These are phyloP conservation scores for Pelodiscus sinensis DNA, from an alignment of 2,113 vertebrate species.

Conservation along the genomic window DNA sequence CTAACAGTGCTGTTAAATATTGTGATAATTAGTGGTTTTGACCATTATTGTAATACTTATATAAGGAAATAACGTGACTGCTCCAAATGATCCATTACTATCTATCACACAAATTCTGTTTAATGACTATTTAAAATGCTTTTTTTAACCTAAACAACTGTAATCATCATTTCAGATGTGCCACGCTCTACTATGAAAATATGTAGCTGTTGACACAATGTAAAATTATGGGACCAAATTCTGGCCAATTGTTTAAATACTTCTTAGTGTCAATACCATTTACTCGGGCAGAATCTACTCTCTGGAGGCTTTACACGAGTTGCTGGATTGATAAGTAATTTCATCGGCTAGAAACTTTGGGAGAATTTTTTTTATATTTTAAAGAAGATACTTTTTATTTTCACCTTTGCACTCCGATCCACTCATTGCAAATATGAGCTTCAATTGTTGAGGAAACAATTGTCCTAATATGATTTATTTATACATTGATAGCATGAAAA, in stretches of 20 bases:
- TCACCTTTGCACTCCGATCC: background rate
- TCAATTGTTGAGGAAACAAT: background rate
- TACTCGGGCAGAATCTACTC: background rate
- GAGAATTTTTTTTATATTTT: background rate
- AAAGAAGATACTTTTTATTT: background rate
- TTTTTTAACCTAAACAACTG: slow-evolving; percentile 55
- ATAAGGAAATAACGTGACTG: background rate
- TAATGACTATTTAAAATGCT: slow-evolving; percentile 60
- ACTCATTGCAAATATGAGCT: background rate
- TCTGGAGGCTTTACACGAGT: background rate
- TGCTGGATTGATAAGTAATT: background rate
- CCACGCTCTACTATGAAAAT: slow-evolving; percentile 18
- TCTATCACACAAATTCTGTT: slow-evolving; percentile 33
- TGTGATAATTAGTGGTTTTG: background rate
- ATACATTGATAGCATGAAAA: background rate
- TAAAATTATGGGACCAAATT: background rate
- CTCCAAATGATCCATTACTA: slow-evolving; percentile 17
- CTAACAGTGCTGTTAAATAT: background rate
- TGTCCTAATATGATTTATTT: background rate
- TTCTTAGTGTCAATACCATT: background rate
- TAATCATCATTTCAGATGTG: slow-evolving; percentile 14
- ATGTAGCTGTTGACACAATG: background rate
- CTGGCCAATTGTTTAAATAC: background rate
- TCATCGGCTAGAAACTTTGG: background rate
- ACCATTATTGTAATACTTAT: background rate